Evolutionary conservation across 2,113 vertebrate genomes (phyloP).

Genomic region (Mola mola): DNA sequence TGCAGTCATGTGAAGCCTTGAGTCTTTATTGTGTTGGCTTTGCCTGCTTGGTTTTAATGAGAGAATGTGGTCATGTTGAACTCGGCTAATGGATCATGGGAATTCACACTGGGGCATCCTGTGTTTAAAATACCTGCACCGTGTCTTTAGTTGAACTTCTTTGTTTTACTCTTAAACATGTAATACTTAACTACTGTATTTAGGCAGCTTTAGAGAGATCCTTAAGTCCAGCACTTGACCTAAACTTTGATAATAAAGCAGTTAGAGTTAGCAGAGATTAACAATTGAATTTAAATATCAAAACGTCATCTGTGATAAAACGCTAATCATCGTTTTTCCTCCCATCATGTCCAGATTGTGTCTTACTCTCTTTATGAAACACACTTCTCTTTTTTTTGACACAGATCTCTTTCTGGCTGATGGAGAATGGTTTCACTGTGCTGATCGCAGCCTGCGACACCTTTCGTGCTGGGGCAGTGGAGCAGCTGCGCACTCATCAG

Average conservation of each 20-base stretch:
- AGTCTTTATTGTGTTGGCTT: too few relatives aligned
- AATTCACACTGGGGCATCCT: background rate
- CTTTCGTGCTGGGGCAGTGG: slow-evolving; percentile 94
- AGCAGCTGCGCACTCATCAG: slow-evolving; percentile 96
- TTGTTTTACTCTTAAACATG: background rate
- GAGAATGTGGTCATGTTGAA: too few relatives aligned
- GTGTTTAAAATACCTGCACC: background rate
- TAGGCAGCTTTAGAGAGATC: background rate
- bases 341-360: background rate
- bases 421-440: slow-evolving; percentile 95
- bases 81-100: too few relatives aligned
- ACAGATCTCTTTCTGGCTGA: slow-evolving; percentile 97
- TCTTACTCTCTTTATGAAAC: background rate
- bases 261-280: too few relatives aligned
- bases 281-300: too few relatives aligned
- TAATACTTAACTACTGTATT: background rate
- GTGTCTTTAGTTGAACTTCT: background rate
- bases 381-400: background rate
- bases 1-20: too few relatives aligned
- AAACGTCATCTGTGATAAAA: background rate
- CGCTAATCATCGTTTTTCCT: background rate
- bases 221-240: background rate
- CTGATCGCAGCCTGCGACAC: slow-evolving; percentile 98
- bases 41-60: too few relatives aligned
- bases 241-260: background rate